Base-by-base conservation (phyloP, 2,113 vertebrate genomes). In the Carettochelys insculpta region DNA sequence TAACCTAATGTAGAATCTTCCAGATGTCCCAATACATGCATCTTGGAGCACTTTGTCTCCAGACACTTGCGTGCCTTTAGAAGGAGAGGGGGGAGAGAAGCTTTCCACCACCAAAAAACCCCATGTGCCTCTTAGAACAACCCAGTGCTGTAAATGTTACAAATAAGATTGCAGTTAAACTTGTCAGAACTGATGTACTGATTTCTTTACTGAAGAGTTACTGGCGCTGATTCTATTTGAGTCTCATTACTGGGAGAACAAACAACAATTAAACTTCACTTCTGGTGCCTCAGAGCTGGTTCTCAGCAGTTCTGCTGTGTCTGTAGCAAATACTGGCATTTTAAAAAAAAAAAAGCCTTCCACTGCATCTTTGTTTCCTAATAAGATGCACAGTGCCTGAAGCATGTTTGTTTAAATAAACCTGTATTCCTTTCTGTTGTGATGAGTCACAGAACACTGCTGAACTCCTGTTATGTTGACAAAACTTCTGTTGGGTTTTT, bases 271-370 rank as follows among this genome's bases (percentile, higher is more conserved):
- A 77, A 83, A 58, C 80, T 96, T 95, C 85, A 94, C 87, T 79
- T 82, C 91, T 94, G 94, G 96, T 95, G 92, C 96, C 95, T 93
- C 92, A 90, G 92, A 82, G 81, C 92, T 95, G 90, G 34, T 92
- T 96, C 77, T 94, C 89, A 61, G 94, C 86, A 86, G 58, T 93
- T 84, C 80, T 89, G 87, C 87, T 93, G 85, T 90, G 93, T 89
- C 91, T 45, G 1, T 58, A 45, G 90, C 82, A 90, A 92, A 89
- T 92, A 5, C 85, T 75, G 80, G 94, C 89, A 58, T n/a, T 6
- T 20, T 47, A 50, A 50, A 17, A 25, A 79, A 88, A 82, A n/a
- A n/a, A 86, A 84, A 92, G 95, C 45, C 83, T 83, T 92, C 85
- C 92, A 77, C 78, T 88, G 61, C 20, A 8, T 22, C 85, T 12